A percentile compares a stretch with the other conserved stretches of the same genome.
These are phyloP conservation scores for Caenorhabditis tropicalis DNA, from an alignment of 1,140 invertebrate genomes.

Conservation along the genomic window DNA sequence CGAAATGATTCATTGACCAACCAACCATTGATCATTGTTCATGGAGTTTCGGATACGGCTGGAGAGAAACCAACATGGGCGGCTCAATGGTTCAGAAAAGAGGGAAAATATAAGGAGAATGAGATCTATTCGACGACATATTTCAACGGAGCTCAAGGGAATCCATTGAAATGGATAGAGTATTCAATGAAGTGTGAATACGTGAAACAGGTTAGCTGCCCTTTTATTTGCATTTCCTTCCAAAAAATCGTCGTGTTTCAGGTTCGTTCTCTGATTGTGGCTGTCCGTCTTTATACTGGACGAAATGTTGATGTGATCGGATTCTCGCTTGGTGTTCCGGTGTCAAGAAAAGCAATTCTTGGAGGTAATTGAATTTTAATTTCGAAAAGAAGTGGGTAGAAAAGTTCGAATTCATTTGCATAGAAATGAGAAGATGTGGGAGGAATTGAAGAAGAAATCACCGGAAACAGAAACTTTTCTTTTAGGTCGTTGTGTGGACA, in stretches of 20 bases:
- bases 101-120: slow-evolving; percentile 59
- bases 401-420: slow-evolving; percentile 35
- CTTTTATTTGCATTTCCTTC: neutral
- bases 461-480: neutral
- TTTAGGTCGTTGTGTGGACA: slow-evolving; percentile 68
- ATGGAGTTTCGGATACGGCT: slow-evolving; percentile 67
- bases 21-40: slow-evolving; percentile 70
- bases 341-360: slow-evolving; percentile 68
- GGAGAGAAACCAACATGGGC: slow-evolving; percentile 67
- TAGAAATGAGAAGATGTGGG: neutral
- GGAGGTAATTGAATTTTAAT: slow-evolving; percentile 60
- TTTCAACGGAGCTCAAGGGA: slow-evolving; percentile 69
- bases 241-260: neutral
- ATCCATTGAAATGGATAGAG: slow-evolving; percentile 69
- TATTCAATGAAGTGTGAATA: slow-evolving; percentile 61
- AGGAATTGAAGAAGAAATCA: neutral
- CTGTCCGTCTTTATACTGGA: slow-evolving; percentile 69
- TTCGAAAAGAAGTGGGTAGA: neutral
- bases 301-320: slow-evolving; percentile 67
- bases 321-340: slow-evolving; percentile 70
- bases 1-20: slow-evolving; percentile 57
- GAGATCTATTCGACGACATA: slow-evolving; percentile 69
- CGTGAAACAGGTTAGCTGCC: slow-evolving; percentile 49
- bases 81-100: slow-evolving; percentile 61
- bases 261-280: slow-evolving; percentile 70